Evolutionary conservation across 2,113 vertebrate genomes (phyloP).

Genomic region (Saguinus imperator): DNA sequence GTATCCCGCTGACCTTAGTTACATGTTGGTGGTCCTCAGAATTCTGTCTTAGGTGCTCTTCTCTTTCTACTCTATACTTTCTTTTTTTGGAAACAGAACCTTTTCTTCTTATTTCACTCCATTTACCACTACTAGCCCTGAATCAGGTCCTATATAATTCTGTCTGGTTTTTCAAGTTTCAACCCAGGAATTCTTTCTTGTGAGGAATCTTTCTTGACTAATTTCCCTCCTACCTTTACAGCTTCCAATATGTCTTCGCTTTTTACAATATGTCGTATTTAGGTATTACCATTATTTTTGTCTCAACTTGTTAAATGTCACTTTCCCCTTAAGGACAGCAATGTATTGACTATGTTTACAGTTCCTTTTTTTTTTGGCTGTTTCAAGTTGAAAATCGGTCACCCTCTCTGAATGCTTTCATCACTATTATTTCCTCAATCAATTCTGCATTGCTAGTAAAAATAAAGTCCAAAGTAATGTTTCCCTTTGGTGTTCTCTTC

Average conservation of each 20-base stretch:
- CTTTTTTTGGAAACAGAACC: not conserved
- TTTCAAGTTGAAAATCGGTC: not conserved
- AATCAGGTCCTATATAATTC: not conserved
- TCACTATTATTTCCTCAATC: not conserved
- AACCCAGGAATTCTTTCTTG: not conserved
- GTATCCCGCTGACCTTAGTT: not conserved
- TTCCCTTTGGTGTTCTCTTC: not conserved
- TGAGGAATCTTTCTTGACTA: not conserved
- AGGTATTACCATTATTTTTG: conserved; percentile 20
- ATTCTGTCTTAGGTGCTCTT: not conserved
- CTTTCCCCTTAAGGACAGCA: not conserved
- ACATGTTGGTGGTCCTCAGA: not conserved
- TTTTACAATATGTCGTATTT: conserved; percentile 4
- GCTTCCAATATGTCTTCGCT: not conserved
- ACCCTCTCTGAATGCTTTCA: not conserved
- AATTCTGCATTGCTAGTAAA: conserved; percentile 26
- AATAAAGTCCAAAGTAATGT: not conserved
- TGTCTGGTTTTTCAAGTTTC: not conserved
- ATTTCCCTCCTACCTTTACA: not conserved
- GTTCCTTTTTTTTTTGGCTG: not conserved
- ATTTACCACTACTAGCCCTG: not conserved
- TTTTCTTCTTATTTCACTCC: not conserved
- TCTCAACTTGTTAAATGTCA: not conserved
- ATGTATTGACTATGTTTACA: not conserved
- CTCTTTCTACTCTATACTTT: not conserved